Base-by-base conservation (phyloP, 2,888 invertebrate genomes). In the Scaptomyza polygonia region DNA sequence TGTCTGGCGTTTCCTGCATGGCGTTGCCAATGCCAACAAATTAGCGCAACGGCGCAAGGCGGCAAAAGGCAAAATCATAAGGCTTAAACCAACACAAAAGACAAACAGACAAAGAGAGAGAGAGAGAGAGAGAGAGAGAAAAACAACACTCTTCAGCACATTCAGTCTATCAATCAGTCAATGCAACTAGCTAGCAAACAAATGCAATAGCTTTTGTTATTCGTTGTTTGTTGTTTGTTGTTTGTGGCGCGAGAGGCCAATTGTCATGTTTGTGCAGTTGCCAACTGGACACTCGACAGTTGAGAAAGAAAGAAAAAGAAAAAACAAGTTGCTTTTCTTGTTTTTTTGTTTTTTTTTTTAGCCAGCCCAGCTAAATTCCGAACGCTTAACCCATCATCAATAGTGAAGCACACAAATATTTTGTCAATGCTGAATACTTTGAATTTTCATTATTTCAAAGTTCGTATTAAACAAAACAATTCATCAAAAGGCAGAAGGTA, bases 111-210 rank as follows among this genome's bases (percentile, higher is more conserved):
- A 43, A 34, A 58, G 36, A 42, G 52, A 54, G 8, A 44, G 8
- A n/a, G 3, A 34, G 7, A 36, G n/a, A 8, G 8, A 36, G 5
- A 30, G 9, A 9, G 18, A 42, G 30, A 52, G 25, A 54, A 56
- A 48, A 44, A 51, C 55, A 67, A 48, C 54, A 59, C 67, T 39
- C 7, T 53, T 64, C 70, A 63, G 71, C 72, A 66, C 66, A 36
- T 36, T 67, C 70, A 82, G 82, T 82, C 83, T 76, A 83, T 82
- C 82, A 82, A 86, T 86, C 86, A 83, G 76, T 86, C 82, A 83
- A 78, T 74, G 61, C 72, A 81, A 55, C 74, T 54, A 59, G 69
- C 76, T 52, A 84, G 66, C 80, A 85, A 85, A 79, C 85, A 77
- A 81, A 78, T 76, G 70, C 76, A 72, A 72, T 67, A 32, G 56